phyloP scores from a whole-genome alignment of 2,797 vertebrate species.

The Cirrhinus molitorella region DNA sequence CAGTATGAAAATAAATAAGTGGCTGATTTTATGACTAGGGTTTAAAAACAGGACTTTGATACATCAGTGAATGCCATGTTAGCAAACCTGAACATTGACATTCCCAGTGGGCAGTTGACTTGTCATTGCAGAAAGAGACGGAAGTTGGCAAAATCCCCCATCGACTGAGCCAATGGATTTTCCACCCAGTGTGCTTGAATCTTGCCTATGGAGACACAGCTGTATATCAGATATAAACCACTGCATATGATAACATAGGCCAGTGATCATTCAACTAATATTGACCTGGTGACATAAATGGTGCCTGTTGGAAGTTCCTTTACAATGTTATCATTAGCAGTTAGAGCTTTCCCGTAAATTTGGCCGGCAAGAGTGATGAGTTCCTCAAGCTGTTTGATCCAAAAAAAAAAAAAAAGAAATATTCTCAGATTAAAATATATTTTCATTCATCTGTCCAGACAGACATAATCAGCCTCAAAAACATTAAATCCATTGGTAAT shows the following conservation, averaged over 20 bases:
- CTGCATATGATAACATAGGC: neutral
- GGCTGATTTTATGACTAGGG: neutral
- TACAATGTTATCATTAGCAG: accelerated
- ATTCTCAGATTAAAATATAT: neutral
- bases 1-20: neutral
- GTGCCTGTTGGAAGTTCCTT: conserved; percentile 63
- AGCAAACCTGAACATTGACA: conserved; percentile 70
- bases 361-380: conserved; percentile 65
- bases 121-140: conserved; percentile 56
- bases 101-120: conserved; percentile 20
- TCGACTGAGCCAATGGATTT: conserved; percentile 62
- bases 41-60: neutral
- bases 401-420: neutral
- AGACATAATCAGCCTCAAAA: neutral
- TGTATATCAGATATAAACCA: neutral
- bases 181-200: conserved; percentile 5
- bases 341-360: conserved; percentile 58
- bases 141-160: conserved; percentile 64
- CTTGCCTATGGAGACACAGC: conserved; percentile 53
- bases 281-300: conserved; percentile 71
- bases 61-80: neutral
- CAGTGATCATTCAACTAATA: neutral
- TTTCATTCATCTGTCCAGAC: too few relatives aligned
- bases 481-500: too few relatives aligned
- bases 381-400: conserved; percentile 54